A percentile compares a stretch with the other conserved stretches of the same genome.
phyloP scores from a whole-genome alignment of 2,113 vertebrate species.

The Sinosuthora webbiana region DNA sequence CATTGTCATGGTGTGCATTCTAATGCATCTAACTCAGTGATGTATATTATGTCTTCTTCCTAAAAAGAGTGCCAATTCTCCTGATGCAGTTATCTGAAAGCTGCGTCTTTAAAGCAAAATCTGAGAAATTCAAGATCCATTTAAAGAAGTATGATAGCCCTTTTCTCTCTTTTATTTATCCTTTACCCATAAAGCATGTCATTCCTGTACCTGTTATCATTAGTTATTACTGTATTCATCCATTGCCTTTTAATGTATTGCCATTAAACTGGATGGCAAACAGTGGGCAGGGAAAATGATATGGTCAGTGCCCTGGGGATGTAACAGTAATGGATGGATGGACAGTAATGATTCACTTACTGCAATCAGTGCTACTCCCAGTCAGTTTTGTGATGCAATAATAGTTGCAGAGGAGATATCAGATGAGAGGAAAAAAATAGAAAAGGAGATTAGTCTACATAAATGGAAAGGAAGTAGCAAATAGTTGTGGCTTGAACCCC shows the following conservation, averaged over 20 bases:
- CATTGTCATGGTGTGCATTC: background rate
- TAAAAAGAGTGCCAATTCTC: background rate
- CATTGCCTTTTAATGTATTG: constrained; percentile 12
- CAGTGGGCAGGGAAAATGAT: background rate
- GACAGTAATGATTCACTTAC: constrained; percentile 47
- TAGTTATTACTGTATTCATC: constrained; percentile 31
- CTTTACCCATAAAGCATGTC: constrained; percentile 23
- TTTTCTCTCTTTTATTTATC: constrained; percentile 25
- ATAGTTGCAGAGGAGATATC: background rate
- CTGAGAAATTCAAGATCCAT: background rate
- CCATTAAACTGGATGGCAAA: constrained; percentile 40
- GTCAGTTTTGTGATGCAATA: constrained; percentile 4
- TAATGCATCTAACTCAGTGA: background rate
- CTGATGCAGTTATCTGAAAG: background rate
- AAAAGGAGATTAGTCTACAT: background rate
- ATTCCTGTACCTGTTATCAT: background rate
- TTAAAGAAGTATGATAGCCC: background rate
- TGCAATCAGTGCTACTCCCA: constrained; percentile 18
- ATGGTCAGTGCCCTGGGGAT: background rate
- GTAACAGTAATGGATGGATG: constrained; percentile 37
- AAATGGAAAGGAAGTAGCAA: constrained; percentile 11
- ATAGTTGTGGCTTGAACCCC: background rate
- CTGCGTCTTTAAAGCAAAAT: background rate
- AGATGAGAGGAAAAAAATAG: background rate
- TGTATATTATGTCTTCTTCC: background rate